phyloP scores from a whole-genome alignment of 2,888 invertebrate genomes.

The Seladonia tumulorum region DNA sequence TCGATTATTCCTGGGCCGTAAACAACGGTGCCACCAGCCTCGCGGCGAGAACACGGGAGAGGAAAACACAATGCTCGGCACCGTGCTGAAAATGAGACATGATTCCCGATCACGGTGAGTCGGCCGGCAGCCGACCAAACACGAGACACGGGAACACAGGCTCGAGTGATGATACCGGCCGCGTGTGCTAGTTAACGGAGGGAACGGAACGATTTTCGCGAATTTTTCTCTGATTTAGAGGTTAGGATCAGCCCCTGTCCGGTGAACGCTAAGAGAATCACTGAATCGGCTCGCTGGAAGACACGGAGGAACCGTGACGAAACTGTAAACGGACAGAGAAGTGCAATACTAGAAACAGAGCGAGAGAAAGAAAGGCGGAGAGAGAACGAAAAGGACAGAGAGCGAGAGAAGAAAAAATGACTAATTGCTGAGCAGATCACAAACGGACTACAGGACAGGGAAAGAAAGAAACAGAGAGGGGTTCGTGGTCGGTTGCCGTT shows the following conservation, averaged over 20 bases:
- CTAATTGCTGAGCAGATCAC: slow-evolving; percentile 18
- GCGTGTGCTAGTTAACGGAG: slow-evolving; percentile 42
- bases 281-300: not conserved
- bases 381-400: not conserved
- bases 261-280: not conserved
- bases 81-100: slow-evolving; percentile 36
- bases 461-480: not conserved
- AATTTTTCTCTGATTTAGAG: not conserved
- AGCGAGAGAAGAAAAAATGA: slow-evolving; percentile 44
- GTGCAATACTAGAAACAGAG: slow-evolving; percentile 11
- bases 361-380: not conserved
- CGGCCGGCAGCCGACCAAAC: slow-evolving; percentile 26
- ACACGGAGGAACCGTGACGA: not conserved
- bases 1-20: slow-evolving; percentile 48
- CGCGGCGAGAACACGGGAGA: not conserved
- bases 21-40: slow-evolving; percentile 38
- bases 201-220: not conserved
- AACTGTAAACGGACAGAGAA: not conserved
- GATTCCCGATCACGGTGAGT: slow-evolving; percentile 37
- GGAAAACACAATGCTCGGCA: slow-evolving; percentile 18
- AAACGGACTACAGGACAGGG: slow-evolving; percentile 16
- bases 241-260: not conserved
- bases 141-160: slow-evolving; percentile 31
- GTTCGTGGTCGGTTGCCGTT: slow-evolving; percentile 12
- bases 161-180: slow-evolving; percentile 50